phyloP scores from a whole-genome alignment of 2,888 invertebrate species.

The Heliconius charithonia region DNA sequence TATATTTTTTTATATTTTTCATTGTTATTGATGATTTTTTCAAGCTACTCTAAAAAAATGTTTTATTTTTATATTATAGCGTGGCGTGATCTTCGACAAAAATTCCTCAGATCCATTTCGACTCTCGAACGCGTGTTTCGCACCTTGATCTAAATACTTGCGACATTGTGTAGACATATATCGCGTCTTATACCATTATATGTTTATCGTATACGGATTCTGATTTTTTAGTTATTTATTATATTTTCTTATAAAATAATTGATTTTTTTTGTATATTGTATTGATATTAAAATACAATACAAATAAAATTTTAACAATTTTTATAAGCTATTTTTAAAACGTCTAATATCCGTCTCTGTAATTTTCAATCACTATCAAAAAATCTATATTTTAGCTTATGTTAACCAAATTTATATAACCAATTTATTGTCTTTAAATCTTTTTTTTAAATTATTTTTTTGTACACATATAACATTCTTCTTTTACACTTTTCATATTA shows the following conservation, averaged over 20 bases:
- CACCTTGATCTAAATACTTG: conserved; percentile 84
- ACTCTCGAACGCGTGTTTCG: conserved; percentile 80
- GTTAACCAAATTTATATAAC: not conserved
- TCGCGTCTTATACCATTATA: conserved; percentile 65
- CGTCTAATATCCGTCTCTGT: not conserved
- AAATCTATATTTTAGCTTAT: not conserved
- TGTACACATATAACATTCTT: not conserved
- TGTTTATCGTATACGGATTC: not conserved
- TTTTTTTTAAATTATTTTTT: not conserved
- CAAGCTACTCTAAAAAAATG: not conserved
- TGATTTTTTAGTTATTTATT: not conserved
- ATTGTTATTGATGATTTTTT: not conserved
- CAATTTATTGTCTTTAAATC: not conserved
- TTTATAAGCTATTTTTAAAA: not conserved
- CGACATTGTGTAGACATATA: conserved; percentile 78
- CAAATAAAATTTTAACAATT: too few species aligned
- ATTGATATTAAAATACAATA: not conserved
- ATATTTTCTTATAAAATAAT: not conserved
- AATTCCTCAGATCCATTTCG: conserved; percentile 77
- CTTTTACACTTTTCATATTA: not conserved
- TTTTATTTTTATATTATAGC: conserved; percentile 16
- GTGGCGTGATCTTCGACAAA: conserved; percentile 73
- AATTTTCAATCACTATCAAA: too few species aligned
- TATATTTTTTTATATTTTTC: not conserved
- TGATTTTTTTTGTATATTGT: not conserved